phyloP scores from a whole-genome alignment of 2,888 invertebrate species.

The Allophyes oxyacanthae region DNA sequence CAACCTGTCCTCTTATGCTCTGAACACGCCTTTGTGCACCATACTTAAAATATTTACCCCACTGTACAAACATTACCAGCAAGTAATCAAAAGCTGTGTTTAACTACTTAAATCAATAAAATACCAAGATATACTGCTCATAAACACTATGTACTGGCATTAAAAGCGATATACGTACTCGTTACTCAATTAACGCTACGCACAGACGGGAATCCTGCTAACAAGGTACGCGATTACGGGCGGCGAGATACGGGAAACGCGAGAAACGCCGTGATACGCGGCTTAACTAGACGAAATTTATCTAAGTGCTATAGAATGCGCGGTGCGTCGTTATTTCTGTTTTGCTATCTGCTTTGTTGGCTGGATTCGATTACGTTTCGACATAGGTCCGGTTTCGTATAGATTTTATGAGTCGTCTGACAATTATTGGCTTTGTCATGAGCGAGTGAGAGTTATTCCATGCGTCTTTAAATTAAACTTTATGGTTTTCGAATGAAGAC shows the following conservation, averaged over 20 bases:
- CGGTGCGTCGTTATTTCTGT: slow-evolving; percentile 58
- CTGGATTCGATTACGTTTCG: slow-evolving; percentile 45
- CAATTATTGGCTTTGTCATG: slow-evolving; percentile 45
- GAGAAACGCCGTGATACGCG: slow-evolving; percentile 63
- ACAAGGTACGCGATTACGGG: slow-evolving; percentile 67
- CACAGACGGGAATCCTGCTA: slow-evolving; percentile 68
- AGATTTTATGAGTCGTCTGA: slow-evolving; percentile 49
- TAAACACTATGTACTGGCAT: slow-evolving; percentile 46
- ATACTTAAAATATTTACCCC: slow-evolving; percentile 46
- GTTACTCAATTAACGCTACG: slow-evolving; percentile 77
- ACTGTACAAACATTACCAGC: slow-evolving; percentile 36
- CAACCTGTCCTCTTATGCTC: slow-evolving; percentile 28
- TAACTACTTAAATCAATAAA: slow-evolving; percentile 50
- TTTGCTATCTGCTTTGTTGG: slow-evolving; percentile 48
- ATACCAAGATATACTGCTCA: slow-evolving; percentile 33
- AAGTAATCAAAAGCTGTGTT: slow-evolving; percentile 48
- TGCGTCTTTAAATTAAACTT: slow-evolving; percentile 46
- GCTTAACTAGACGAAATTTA: slow-evolving; percentile 72
- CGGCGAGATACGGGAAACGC: slow-evolving; percentile 59
- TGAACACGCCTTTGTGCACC: slow-evolving; percentile 17
- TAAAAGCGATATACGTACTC: slow-evolving; percentile 65
- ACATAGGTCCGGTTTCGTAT: slow-evolving; percentile 40
- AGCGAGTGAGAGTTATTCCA: slow-evolving; percentile 36
- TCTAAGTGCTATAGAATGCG: slow-evolving; percentile 75
- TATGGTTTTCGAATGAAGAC: slow-evolving; percentile 41